These are phyloP conservation scores for Amorpha juglandis DNA, from an alignment of 2,888 invertebrate species.

Conservation along the genomic window DNA sequence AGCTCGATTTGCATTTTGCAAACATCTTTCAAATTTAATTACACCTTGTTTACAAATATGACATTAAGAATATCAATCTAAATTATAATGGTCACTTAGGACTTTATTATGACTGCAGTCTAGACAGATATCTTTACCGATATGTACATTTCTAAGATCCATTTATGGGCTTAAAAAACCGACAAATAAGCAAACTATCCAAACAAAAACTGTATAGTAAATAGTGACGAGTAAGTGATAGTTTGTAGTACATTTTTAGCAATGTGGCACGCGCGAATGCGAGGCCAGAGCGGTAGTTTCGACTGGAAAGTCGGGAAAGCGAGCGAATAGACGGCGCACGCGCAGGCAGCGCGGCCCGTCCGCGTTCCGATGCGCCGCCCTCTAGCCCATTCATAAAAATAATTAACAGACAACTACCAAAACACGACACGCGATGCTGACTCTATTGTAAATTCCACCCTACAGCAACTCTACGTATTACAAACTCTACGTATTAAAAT, in stretches of 20 bases:
- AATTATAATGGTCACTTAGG: not conserved
- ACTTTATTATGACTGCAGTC: not conserved
- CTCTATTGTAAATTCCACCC: conserved; percentile 36
- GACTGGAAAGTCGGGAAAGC: conserved; percentile 76
- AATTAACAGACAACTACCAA: conserved; percentile 43
- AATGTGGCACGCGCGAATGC: conserved; percentile 23
- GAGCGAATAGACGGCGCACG: conserved; percentile 54
- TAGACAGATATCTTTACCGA: not conserved
- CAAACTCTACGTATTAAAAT: no score
- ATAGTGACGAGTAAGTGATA: not conserved
- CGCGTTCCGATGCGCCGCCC: conserved; percentile 69
- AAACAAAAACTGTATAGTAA: not conserved
- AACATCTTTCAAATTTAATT: conserved; percentile 28
- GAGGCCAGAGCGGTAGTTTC: conserved; percentile 21
- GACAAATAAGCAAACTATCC: not conserved
- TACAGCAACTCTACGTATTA: not conserved
- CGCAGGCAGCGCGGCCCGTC: conserved; percentile 54
- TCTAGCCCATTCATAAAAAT: conserved; percentile 59
- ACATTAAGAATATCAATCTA: not conserved
- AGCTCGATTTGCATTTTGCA: conserved; percentile 27
- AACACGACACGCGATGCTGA: conserved; percentile 32
- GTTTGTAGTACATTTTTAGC: conserved; percentile 23
- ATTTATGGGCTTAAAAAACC: not conserved
- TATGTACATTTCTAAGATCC: not conserved
- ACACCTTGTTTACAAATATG: conserved; percentile 10